Evolutionary conservation across 2,113 vertebrate genomes (phyloP), one percentile per base, ranked within the genome.

Genomic region (Chaetodon trifascialis): DNA sequence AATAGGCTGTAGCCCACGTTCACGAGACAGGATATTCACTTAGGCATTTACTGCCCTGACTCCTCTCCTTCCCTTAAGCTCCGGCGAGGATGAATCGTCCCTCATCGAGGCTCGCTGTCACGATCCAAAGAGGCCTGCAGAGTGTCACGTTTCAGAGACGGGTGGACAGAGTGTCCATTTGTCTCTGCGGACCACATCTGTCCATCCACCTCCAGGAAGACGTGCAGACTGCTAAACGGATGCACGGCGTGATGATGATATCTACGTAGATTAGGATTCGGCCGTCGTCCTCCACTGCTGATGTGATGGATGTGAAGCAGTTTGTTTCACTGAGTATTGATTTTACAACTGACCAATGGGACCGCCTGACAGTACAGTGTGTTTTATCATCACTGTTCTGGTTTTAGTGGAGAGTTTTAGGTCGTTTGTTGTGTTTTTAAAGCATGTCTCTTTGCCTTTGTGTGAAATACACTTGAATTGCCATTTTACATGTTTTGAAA

Each of bases 11-110:
- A 80, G 86, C 73, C 91, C 84, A 86, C 89, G 42, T 87, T 74
- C 60, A 78, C 49, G 36, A 76, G 86, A 90, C 92, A 92, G 90
- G 90, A 93, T 90, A 81, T 91, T 88, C 90, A 88, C 92, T 91
- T 87, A 93, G 85, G 55, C 87, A 5, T 86, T 86, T 66, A 77
- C 77, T 56, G 83, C 65, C 78, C 68, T 11, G 73, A 86, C 86
- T 86, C 78, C 72, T 82, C 76, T 62, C 70, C 63, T 75, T 66
- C 86, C 76, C 16, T 74, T 16, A 2, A 73, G 80, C 80, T 84
- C 76, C 5, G 47, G 65, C 17, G 7, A 49, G 23, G 73, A 78
- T 36, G 73, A 77, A 14, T 19, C 58, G 80, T 87, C 74, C 73
- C 84, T 83, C 79, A 74, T 62, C 52, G 6, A 54, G 65, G 34